Evolutionary conservation across 2,888 invertebrate genomes (phyloP).

Genomic region (Cremastinae sp.): DNA sequence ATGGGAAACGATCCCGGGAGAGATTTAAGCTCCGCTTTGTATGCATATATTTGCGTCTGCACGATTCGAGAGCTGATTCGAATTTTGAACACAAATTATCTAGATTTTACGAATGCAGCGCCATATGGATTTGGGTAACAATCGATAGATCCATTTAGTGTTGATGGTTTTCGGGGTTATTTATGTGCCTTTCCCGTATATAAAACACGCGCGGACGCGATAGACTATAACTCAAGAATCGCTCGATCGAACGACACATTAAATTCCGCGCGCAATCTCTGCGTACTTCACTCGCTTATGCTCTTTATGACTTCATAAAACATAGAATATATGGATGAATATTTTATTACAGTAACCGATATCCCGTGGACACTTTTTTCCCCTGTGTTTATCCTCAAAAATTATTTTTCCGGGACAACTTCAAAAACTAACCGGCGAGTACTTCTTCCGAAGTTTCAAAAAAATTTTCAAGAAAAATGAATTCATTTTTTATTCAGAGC

Average conservation of each 20-base stretch:
- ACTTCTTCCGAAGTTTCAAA: no score
- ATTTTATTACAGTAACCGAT: background rate
- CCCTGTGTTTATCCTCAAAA: background rate
- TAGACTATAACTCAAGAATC: slow-evolving; percentile 28
- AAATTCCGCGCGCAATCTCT: slow-evolving; percentile 13
- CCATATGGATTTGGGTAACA: slow-evolving; percentile 29
- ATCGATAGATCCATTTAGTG: slow-evolving; percentile 22
- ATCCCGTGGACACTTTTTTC: background rate
- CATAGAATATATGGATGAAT: background rate
- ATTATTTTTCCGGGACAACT: no score
- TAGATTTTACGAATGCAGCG: slow-evolving; percentile 8
- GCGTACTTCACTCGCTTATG: background rate
- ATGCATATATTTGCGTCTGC: background rate
- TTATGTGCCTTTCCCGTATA: slow-evolving; percentile 6
- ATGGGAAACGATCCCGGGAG: background rate
- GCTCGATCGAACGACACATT: slow-evolving; percentile 28
- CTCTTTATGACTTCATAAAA: slow-evolving; percentile 2
- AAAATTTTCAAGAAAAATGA: no score
- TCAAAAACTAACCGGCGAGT: background rate
- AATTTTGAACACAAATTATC: slow-evolving; percentile 32
- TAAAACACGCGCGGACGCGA: background rate
- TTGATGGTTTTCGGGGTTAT: slow-evolving; percentile 17
- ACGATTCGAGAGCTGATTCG: background rate
- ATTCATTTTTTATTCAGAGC: no score
- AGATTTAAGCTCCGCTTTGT: slow-evolving; percentile 1